phyloP scores from a whole-genome alignment of 2,888 invertebrate species.

The Suillia variegata region DNA sequence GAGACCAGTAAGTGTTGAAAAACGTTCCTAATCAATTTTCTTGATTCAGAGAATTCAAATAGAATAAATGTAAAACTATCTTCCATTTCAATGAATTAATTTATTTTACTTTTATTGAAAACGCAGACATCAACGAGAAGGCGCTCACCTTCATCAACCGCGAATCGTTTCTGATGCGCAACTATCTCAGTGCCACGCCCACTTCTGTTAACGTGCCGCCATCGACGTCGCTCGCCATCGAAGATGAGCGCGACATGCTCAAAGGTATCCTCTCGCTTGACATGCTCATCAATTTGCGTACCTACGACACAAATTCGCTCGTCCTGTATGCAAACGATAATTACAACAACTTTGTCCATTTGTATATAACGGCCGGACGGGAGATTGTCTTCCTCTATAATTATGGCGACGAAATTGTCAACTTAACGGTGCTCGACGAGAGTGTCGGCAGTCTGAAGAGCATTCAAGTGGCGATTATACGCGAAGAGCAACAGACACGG shows the following conservation, averaged over 20 bases:
- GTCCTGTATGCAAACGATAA: slow-evolving; percentile 92
- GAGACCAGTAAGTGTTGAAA: slow-evolving; percentile 77
- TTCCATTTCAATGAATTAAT: too few species aligned
- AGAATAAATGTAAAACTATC: too few species aligned
- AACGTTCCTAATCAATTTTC: too few species aligned
- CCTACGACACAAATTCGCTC: slow-evolving; percentile 80
- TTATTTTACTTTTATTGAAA: too few species aligned
- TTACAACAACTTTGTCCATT: slow-evolving; percentile 89
- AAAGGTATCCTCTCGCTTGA: slow-evolving; percentile 79
- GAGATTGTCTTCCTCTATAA: slow-evolving; percentile 86
- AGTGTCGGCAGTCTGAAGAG: slow-evolving; percentile 81
- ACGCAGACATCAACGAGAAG: slow-evolving; percentile 90
- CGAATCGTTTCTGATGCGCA: slow-evolving; percentile 79
- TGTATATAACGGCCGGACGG: slow-evolving; percentile 80
- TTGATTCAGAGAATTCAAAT: too few species aligned
- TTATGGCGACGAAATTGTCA: slow-evolving; percentile 77
- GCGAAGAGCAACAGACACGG: slow-evolving; percentile 74
- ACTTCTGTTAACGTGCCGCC: slow-evolving; percentile 60
- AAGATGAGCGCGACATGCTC: slow-evolving; percentile 65
- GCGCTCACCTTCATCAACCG: slow-evolving; percentile 85
- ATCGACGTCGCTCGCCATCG: slow-evolving; percentile 42
- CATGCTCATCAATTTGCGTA: slow-evolving; percentile 86
- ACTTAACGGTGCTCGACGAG: slow-evolving; percentile 76
- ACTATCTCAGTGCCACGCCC: slow-evolving; percentile 71
- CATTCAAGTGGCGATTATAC: slow-evolving; percentile 84